phyloP scores from a whole-genome alignment of 2,797 vertebrate genomes.

The Alcedo atthis region DNA sequence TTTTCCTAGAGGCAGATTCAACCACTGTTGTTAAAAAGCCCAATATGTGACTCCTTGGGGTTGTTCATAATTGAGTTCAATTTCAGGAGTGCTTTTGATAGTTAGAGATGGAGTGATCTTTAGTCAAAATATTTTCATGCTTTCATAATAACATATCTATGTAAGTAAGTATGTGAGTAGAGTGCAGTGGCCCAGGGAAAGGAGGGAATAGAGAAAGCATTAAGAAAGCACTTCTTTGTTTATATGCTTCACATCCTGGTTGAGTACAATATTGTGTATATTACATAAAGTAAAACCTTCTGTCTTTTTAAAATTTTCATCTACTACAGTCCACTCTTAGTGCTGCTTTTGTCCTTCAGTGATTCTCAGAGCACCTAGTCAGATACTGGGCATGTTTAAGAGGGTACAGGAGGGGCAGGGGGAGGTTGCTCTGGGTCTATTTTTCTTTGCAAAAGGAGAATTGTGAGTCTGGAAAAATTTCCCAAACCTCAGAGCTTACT shows the following conservation, averaged over 20 bases:
- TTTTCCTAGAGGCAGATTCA: not conserved
- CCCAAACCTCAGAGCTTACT: not conserved
- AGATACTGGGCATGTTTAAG: accelerated
- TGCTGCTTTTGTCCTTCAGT: not conserved
- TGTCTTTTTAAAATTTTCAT: not conserved
- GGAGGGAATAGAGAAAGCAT: accelerated
- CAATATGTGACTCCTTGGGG: not conserved
- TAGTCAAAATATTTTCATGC: not conserved
- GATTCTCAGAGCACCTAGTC: no score
- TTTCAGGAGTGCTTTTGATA: not conserved
- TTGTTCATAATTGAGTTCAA: not conserved
- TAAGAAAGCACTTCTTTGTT: not conserved
- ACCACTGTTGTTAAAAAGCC: not conserved
- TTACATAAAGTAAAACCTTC: not conserved
- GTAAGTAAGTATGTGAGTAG: not conserved
- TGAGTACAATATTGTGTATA: no score
- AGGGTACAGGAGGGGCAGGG: not conserved
- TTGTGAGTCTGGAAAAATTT: not conserved
- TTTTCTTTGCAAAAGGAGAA: not conserved
- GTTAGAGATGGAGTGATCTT: not conserved
- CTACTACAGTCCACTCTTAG: accelerated
- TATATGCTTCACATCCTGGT: not conserved
- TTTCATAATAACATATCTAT: accelerated
- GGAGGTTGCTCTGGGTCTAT: not conserved
- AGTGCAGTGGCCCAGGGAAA: not conserved